These are phyloP conservation scores for Stegodyphus dumicola DNA, from an alignment of 1,140 invertebrate genomes.

Conservation along the genomic window DNA sequence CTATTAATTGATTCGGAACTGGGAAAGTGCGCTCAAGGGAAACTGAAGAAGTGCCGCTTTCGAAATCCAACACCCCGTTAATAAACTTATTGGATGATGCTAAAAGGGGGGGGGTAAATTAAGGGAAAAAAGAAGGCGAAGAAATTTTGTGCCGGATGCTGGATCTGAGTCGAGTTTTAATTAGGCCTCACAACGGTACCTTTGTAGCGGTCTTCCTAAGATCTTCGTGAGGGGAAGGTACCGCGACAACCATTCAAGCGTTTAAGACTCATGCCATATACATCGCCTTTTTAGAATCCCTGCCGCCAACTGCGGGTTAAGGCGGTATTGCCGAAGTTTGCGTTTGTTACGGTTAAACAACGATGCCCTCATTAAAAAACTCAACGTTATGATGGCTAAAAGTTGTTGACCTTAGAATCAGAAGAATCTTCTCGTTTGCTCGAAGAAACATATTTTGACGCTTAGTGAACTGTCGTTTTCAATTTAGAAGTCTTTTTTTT, in stretches of 20 bases:
- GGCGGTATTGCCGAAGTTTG: neutral
- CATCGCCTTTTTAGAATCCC: neutral
- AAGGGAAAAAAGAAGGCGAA: neutral
- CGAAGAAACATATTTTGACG: too few species aligned
- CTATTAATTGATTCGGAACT: conserved; percentile 16
- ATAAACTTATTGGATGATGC: conserved; percentile 13
- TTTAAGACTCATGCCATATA: neutral
- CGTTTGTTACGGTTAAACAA: conserved; percentile 8
- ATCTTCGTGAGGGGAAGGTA: conserved; percentile 13
- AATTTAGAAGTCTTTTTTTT: too few species aligned
- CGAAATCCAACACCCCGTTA: conserved; percentile 22
- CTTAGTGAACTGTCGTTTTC: too few species aligned
- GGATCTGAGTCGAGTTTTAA: conserved; percentile 14
- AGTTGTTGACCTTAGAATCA: too few species aligned
- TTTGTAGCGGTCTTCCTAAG: conserved; percentile 29
- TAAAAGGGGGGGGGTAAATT: neutral
- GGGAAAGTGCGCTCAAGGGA: neutral
- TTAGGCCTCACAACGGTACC: conserved; percentile 36
- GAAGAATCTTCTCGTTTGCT: too few species aligned
- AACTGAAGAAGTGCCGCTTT: conserved; percentile 15
- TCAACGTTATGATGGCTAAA: too few species aligned
- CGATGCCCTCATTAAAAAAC: neutral
- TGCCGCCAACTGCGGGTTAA: neutral
- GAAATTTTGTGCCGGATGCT: conserved; percentile 16
- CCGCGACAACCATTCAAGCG: conserved; percentile 5